Base-by-base conservation (phyloP, 2,888 invertebrate species). In the Drosophila limbata region DNA sequence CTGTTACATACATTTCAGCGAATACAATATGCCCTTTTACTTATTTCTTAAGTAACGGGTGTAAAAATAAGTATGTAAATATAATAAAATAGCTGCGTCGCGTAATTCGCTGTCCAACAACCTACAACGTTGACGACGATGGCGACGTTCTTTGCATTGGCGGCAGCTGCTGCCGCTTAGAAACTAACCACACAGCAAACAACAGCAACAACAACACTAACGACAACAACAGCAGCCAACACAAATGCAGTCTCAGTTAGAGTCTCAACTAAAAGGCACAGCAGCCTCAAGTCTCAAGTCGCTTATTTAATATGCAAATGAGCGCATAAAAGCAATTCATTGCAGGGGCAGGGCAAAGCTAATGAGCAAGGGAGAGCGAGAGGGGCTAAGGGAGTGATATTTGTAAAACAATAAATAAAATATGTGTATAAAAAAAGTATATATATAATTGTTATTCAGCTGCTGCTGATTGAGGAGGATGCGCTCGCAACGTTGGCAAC, bases 301-400 rank as follows among this genome's bases (percentile, higher is more conserved):
- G 79, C 83, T 84, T 87, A 77, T 84, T 88, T 88, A 87, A 85
- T 82, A 88, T 88, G 88, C 88, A 88, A 87, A 88, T 88, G 79
- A 84, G 82, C 81, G 86, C 74, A 81, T 81, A 81, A 85, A 85
- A 81, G 77, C 88, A 83, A 88, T 88, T 85, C 85, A 88, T 87
- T 82, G 79, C 83, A 81, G 80, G 69, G 74, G 75, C 66, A 81
- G 72, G 69, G 82, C 75, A 55, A 51, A 42, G 19, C 61, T 50
- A 42, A 15, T 11, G 17, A 10, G 47, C 28, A 17, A 35, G 37
- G 8, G 33, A 10, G 39, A 3, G 45, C 25, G 3, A 39, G 6
- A 9, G 5, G 42, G n/a, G 17, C 39, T 2, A 59, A 53, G 68
- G 62, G 53, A 39, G 62, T 37, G 42, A 73, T 83, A 82, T 79